phyloP scores from a whole-genome alignment of 1,140 invertebrate species.

The Drosophila leontia region DNA sequence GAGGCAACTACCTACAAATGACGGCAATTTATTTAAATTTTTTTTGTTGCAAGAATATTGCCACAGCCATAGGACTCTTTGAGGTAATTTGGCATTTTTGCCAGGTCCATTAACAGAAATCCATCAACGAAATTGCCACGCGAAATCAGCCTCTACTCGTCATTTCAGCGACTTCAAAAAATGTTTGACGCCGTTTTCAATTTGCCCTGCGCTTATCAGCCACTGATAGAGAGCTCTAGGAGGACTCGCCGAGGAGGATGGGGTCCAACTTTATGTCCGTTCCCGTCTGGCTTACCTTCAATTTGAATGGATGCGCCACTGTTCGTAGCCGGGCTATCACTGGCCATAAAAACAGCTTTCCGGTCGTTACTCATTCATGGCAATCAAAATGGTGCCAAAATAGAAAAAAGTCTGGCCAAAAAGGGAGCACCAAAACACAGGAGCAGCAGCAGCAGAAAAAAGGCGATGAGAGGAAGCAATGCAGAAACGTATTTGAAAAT shows the following conservation, averaged over 20 bases:
- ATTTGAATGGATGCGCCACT: slow-evolving; percentile 42
- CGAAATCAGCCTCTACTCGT: slow-evolving; percentile 71
- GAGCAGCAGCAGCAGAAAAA: slow-evolving; percentile 10
- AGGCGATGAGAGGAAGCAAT: slow-evolving; percentile 11
- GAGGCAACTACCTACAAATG: slow-evolving; percentile 56
- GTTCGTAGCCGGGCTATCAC: slow-evolving; percentile 61
- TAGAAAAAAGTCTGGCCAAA: slow-evolving; percentile 70
- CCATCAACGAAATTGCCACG: slow-evolving; percentile 79
- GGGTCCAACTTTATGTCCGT: slow-evolving; percentile 45
- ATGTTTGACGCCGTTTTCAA: slow-evolving; percentile 76
- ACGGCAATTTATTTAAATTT: slow-evolving; percentile 80
- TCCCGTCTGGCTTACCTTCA: slow-evolving; percentile 64
- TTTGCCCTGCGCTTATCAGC: slow-evolving; percentile 76
- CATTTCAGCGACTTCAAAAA: slow-evolving; percentile 75
- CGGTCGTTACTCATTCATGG: slow-evolving; percentile 83
- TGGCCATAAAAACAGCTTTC: slow-evolving; percentile 83
- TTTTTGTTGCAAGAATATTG: slow-evolving; percentile 44
- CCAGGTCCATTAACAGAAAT: slow-evolving; percentile 75
- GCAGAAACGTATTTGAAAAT: slow-evolving; percentile 71
- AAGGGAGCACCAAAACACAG: slow-evolving; percentile 26
- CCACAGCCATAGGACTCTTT: slow-evolving; percentile 1
- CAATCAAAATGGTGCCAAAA: slow-evolving; percentile 83
- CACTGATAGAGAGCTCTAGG: slow-evolving; percentile 39
- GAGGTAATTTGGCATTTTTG: slow-evolving; percentile 59
- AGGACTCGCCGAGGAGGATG: background rate